phyloP scores from a whole-genome alignment of 2,888 invertebrate genomes.

The Meiosimyza platycephala region DNA sequence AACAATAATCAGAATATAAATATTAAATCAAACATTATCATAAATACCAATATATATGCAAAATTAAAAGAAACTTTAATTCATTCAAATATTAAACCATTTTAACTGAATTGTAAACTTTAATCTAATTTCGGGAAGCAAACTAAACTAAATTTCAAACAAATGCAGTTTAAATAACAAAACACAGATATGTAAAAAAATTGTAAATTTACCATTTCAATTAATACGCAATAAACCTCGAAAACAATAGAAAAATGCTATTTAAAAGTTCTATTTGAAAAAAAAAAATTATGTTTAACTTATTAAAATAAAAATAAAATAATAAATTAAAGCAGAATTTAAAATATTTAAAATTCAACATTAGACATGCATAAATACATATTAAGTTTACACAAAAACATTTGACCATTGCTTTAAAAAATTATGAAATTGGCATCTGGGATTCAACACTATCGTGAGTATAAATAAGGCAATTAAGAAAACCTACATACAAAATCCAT shows the following conservation, averaged over 20 bases:
- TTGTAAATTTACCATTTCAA: constrained; percentile 30
- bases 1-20: constrained; percentile 27
- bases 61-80: background rate
- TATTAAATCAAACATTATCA: constrained; percentile 16
- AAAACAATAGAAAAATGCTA: background rate
- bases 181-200: constrained; percentile 23
- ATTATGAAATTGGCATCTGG: background rate
- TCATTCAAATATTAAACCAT: no score
- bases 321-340: constrained; percentile 16
- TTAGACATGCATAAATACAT: background rate
- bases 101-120: background rate
- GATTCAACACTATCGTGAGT: background rate
- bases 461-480: constrained; percentile 1
- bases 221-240: constrained; percentile 23
- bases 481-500: no score
- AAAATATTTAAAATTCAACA: constrained; percentile 28
- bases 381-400: background rate
- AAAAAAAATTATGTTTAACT: constrained; percentile 27
- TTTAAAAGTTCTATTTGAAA: background rate
- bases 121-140: constrained; percentile 20
- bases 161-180: constrained; percentile 23
- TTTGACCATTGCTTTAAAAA: background rate
- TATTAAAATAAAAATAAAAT: constrained; percentile 23
- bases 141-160: constrained; percentile 15
- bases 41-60: background rate